A percentile compares a stretch with the other conserved stretches of the same genome.
Evolutionary conservation across 2,113 vertebrate genomes (phyloP).

Genomic region (Mandrillus leucophaeus): DNA sequence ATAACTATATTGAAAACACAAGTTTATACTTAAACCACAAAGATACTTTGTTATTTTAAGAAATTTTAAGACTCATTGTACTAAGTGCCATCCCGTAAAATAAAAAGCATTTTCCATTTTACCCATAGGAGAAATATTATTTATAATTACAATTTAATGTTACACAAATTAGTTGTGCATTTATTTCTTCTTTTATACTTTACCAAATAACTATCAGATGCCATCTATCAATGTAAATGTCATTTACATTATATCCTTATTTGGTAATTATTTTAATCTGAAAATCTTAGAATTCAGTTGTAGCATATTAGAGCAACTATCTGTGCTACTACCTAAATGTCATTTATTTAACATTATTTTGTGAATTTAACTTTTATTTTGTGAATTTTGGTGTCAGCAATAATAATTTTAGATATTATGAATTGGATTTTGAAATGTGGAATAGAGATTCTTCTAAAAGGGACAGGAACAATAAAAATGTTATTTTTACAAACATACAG

Average conservation of each 20-base stretch:
- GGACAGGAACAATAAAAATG: background rate
- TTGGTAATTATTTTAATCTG: conserved; percentile 46
- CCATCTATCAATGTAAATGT: conserved; percentile 15
- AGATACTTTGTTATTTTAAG: conserved; percentile 42
- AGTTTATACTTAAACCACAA: conserved; percentile 31
- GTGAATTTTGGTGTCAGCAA: background rate
- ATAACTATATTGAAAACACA: conserved; percentile 11
- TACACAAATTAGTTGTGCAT: conserved; percentile 15
- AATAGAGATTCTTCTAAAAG: conserved; percentile 13
- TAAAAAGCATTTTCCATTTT: conserved; percentile 40
- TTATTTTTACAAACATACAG: conserved; percentile 11
- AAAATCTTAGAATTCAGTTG: conserved; percentile 16
- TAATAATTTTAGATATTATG: conserved; percentile 34
- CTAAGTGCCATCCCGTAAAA: background rate
- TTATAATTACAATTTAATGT: conserved; percentile 34
- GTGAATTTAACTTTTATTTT: background rate
- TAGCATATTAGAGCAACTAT: conserved; percentile 6
- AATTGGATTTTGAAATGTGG: conserved; percentile 19
- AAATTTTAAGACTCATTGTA: background rate
- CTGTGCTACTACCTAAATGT: background rate
- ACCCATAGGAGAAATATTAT: background rate
- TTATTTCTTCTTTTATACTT: conserved; percentile 47
- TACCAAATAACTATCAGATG: conserved; percentile 19
- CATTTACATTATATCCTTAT: conserved; percentile 41
- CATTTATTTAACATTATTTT: conserved; percentile 40